Evolutionary conservation across 2,797 vertebrate species (phyloP).

Genomic region (Epinephelus malabaricus): DNA sequence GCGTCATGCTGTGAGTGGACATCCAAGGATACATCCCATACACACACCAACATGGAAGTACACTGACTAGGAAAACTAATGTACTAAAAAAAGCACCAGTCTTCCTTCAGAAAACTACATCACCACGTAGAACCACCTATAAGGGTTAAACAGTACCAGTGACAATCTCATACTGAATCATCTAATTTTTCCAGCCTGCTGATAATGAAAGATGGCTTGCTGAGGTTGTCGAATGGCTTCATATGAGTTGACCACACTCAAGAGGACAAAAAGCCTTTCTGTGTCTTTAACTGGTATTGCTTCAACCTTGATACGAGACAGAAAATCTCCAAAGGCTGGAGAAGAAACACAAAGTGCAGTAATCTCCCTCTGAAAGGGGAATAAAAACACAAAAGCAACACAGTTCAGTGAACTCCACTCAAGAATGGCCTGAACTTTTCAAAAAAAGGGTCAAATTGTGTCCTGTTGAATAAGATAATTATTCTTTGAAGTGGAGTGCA

Average conservation of each 20-base stretch:
- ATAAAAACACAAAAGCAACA: constrained; percentile 77
- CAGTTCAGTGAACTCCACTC: constrained; percentile 82
- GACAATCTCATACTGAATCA: constrained; percentile 59
- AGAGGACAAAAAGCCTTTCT: constrained; percentile 62
- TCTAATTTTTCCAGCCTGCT: constrained; percentile 59
- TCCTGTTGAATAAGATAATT: constrained; percentile 49
- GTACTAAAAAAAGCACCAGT: constrained; percentile 60
- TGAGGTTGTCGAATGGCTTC: constrained; percentile 72
- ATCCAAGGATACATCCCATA: constrained; percentile 78
- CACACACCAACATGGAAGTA: constrained; percentile 80
- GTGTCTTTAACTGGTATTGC: constrained; percentile 85
- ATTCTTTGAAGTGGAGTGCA: constrained; percentile 86
- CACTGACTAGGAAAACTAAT: constrained; percentile 67
- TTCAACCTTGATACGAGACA: constrained; percentile 80
- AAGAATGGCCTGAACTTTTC: constrained; percentile 72
- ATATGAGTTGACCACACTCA: constrained; percentile 65
- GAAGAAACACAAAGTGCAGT: constrained; percentile 74
- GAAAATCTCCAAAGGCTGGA: constrained; percentile 73
- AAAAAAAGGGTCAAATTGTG: constrained; percentile 50
- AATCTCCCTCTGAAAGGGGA: constrained; percentile 56
- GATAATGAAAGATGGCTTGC: constrained; percentile 64
- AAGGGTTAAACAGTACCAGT: constrained; percentile 86
- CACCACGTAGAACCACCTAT: constrained; percentile 73
- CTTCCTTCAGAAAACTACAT: constrained; percentile 67
- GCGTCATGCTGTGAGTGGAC: constrained; percentile 85